Conservation (phyloP, 2,113 vertebrate genomes). For the Corythaixoides concolor region DNA sequence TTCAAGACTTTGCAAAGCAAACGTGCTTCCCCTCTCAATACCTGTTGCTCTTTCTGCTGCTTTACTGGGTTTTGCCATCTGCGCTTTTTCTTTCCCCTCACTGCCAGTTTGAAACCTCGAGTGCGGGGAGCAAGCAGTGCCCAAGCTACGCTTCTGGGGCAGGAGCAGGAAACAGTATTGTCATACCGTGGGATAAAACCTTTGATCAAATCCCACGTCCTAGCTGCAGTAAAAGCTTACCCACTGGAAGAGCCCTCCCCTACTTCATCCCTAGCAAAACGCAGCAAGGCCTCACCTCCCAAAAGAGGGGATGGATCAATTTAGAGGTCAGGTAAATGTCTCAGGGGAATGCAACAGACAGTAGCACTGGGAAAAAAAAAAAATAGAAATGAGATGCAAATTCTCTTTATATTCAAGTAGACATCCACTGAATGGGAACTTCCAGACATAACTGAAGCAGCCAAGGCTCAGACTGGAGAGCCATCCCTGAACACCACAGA, state of each 20-base stretch:
- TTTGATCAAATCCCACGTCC: not conserved
- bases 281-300: not conserved
- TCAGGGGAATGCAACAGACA: not conserved
- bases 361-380: not conserved
- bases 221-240: not conserved
- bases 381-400: not conserved
- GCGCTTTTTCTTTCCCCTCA: not conserved
- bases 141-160: not conserved
- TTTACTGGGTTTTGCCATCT: not conserved
- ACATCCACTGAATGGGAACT: not conserved
- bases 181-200: not conserved
- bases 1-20: not conserved
- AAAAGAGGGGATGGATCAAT: not conserved
- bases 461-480: not conserved
- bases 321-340: not conserved
- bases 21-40: fast-evolving
- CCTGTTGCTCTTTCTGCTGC: not conserved
- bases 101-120: not conserved
- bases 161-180: not conserved
- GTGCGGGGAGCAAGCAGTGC: not conserved
- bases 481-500: not conserved
- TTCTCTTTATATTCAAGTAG: not conserved
- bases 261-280: not conserved
- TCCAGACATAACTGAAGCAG: not conserved
- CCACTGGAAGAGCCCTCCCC: not conserved